Percentiles rank a stretch among this genome's conserved stretches.
phyloP scores from a whole-genome alignment of 1,140 invertebrate genomes.

The Drosophila equinoxialis region DNA sequence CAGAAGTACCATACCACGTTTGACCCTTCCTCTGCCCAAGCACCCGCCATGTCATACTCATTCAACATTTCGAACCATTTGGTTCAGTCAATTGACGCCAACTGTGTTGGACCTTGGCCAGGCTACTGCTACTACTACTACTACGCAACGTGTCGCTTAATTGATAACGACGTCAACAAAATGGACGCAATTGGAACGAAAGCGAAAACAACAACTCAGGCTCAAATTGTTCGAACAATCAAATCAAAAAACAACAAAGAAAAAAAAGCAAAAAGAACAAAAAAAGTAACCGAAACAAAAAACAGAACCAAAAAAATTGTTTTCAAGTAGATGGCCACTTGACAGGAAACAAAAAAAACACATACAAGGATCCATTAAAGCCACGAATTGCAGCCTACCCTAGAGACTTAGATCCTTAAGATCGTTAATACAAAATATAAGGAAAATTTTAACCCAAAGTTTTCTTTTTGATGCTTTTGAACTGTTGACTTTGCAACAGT shows the following conservation, averaged over 20 bases:
- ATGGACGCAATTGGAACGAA: conserved; percentile 63
- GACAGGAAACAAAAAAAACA: conserved; percentile 53
- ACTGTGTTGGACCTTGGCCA: conserved; percentile 48
- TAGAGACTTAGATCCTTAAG: neutral
- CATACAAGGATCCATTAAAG: neutral
- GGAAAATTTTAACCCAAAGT: neutral
- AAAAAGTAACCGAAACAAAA: conserved; percentile 24
- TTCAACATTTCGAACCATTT: conserved; percentile 53
- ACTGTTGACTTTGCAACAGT: no score
- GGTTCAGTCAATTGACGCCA: conserved; percentile 66
- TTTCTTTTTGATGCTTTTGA: neutral
- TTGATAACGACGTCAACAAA: conserved; percentile 78
- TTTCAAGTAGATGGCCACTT: conserved; percentile 73
- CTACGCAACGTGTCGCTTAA: conserved; percentile 74
- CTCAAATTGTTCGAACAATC: conserved; percentile 13
- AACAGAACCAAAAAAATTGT: conserved; percentile 51
- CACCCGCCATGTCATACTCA: neutral
- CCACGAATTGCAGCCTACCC: neutral
- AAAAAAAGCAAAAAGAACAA: conserved; percentile 16
- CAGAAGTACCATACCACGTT: conserved; percentile 21
- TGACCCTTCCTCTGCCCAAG: conserved; percentile 41
- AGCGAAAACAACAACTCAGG: conserved; percentile 34
- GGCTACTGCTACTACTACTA: conserved; percentile 57
- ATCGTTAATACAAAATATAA: no score
- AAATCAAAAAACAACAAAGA: conserved; percentile 33